Evolutionary conservation across 2,888 invertebrate species (phyloP), one percentile per base, ranked within the genome.

Genomic region (Chalcosyrphus nemorum): DNA sequence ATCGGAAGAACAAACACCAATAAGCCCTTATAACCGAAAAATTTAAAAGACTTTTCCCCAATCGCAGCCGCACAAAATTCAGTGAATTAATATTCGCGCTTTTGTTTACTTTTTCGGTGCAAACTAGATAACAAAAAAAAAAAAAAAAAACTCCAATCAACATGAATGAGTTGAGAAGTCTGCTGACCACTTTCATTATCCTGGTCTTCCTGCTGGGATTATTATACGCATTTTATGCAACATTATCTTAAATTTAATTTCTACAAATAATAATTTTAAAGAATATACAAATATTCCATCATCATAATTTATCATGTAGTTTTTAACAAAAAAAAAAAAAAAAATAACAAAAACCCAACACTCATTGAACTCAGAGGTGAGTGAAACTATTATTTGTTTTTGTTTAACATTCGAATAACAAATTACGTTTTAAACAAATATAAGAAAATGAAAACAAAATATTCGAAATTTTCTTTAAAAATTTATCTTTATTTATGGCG

Each of bases 131-230:
- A 9, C 13, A 29, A 68, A 43, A 4, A 61, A 52, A 41, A 5
- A 6, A 63, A 45, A 65, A 59, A n/a, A 54, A 47, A 11, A 57
- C 15, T 21, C 65, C 88, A n/a, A n/a, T n/a, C n/a, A 90, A 88
- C 85, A 91, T 91, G 91, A 91, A 90, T 91, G 95, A 95, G 92
- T 94, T 95, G 87, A 93, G 93, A 87, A 95, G 93, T 91, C 93
- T 95, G 87, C 92, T 95, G 89, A 95, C 94, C 90, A 95, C 95
- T 87, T 95, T 95, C 90, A 90, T 94, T 86, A 95, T 95, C 90
- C 92, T 95, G 90, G 93, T 95, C 88, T 92, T 94, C 70, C 92
- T 95, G 75, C 92, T 95, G 82, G 93, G 94, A 88, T 93, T 94
- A 80, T 92, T 95, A 84, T 95, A 95, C 93, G 92, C 94, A 59